These are phyloP conservation scores for Dendrocincla fuliginosa DNA, from an alignment of 2,797 vertebrate species.

Conservation along the genomic window DNA sequence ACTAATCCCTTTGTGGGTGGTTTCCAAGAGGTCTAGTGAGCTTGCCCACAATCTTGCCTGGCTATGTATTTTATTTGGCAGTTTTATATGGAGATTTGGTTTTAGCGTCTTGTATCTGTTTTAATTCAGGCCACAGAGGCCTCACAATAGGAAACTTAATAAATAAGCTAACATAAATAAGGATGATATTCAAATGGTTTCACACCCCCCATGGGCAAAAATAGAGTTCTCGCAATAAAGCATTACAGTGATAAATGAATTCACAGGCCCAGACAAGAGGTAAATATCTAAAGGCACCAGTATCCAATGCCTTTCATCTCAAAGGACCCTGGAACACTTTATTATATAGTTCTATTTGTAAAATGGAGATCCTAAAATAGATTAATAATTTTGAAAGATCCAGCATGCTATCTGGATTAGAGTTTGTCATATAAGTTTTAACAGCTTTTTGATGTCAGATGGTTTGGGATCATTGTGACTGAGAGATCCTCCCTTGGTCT, in stretches of 20 bases:
- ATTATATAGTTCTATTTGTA: background rate
- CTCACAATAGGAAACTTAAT: background rate
- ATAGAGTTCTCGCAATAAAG: background rate
- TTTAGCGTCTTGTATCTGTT: background rate
- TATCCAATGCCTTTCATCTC: slow-evolving; percentile 23
- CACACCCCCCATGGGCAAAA: background rate
- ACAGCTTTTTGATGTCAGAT: slow-evolving; percentile 1
- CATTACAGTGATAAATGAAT: slow-evolving; percentile 1
- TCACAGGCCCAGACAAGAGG: slow-evolving; percentile 12
- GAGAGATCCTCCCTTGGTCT: background rate
- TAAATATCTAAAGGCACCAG: slow-evolving; percentile 16
- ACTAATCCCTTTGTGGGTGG: slow-evolving; percentile 28
- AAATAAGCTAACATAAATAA: slow-evolving; percentile 40
- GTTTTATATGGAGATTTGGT: background rate
- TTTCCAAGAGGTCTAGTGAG: background rate
- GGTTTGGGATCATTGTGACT: background rate
- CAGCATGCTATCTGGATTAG: background rate
- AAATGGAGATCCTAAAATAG: slow-evolving; percentile 18
- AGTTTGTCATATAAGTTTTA: background rate
- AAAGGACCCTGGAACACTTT: background rate
- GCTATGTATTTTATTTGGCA: slow-evolving; percentile 11
- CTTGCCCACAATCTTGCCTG: background rate
- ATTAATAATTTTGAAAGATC: background rate
- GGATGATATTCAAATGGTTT: slow-evolving; percentile 1
- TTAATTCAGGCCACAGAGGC: slow-evolving; percentile 8